phyloP scores from a whole-genome alignment of 2,888 invertebrate species.

The Parapristionchus giblindavisi region DNA sequence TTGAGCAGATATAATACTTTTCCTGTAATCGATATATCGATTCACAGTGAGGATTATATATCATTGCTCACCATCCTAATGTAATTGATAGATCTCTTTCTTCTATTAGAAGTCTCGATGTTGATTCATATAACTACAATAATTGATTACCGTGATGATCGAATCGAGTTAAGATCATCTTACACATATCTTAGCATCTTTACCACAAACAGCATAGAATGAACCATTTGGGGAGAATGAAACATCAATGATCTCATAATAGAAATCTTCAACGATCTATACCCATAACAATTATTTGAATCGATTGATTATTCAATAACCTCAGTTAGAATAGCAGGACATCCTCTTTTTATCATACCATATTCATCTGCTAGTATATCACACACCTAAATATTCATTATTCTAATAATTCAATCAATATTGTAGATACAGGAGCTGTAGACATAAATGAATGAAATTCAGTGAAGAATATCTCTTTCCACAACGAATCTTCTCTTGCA shows the following conservation, averaged over 20 bases:
- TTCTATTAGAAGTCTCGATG: background rate
- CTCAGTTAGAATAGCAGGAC: conserved; percentile 18
- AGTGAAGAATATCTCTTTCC: conserved; percentile 20
- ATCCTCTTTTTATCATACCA: conserved; percentile 33
- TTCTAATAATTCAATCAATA: background rate
- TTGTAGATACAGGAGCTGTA: conserved; percentile 3
- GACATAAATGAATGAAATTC: conserved; percentile 30
- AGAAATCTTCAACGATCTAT: conserved; percentile 22
- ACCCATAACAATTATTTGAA: background rate
- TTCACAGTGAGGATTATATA: background rate
- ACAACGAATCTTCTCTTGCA: conserved; percentile 8
- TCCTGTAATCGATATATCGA: conserved; percentile 13
- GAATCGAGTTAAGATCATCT: background rate
- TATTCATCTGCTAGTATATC: conserved; percentile 33
- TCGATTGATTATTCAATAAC: background rate
- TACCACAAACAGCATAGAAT: conserved; percentile 28
- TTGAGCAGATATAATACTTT: background rate
- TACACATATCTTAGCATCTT: conserved; percentile 17
- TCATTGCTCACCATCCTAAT: background rate
- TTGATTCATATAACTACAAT: conserved; percentile 6
- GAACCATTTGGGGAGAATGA: conserved; percentile 7
- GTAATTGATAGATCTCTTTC: conserved; percentile 9
- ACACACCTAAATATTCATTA: background rate
- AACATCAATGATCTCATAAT: conserved; percentile 19
- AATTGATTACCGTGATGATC: background rate